These are phyloP conservation scores for Neuroterus valhalla DNA, from an alignment of 1,140 invertebrate species.

Conservation along the genomic window DNA sequence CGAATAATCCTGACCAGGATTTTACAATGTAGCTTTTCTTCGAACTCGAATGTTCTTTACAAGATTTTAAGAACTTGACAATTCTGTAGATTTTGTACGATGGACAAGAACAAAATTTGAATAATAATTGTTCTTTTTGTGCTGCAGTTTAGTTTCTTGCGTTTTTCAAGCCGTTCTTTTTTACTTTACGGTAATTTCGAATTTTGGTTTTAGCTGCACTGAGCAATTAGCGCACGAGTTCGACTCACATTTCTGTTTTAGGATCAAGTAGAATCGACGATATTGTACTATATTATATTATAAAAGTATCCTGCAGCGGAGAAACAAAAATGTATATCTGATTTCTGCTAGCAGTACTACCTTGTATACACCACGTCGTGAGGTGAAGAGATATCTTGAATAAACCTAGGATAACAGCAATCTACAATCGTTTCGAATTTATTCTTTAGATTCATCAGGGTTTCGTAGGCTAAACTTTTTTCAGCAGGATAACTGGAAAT, in stretches of 20 bases:
- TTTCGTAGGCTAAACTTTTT: no score
- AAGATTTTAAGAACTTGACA: not conserved
- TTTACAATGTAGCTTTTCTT: not conserved
- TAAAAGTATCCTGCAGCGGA: not conserved
- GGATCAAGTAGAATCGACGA: not conserved
- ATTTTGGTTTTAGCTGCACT: not conserved
- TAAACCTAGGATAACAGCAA: constrained; percentile 7
- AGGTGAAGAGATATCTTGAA: constrained; percentile 16
- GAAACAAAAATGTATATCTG: not conserved
- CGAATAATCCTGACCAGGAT: not conserved
- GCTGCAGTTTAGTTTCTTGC: not conserved
- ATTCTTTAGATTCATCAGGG: not conserved
- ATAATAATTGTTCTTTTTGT: no score
- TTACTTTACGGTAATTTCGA: not conserved
- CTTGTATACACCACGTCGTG: constrained; percentile 8
- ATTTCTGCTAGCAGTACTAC: constrained; percentile 1
- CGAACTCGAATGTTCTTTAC: not conserved
- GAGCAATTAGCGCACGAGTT: not conserved
- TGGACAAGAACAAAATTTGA: not conserved
- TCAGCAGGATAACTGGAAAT: no score
- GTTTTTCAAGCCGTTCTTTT: not conserved
- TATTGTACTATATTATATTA: constrained; percentile 16
- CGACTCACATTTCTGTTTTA: constrained; percentile 11
- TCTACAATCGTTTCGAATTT: not conserved
- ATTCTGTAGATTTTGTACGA: constrained; percentile 22